Evolutionary conservation across 2,113 vertebrate genomes (phyloP).

Genomic region (Delphinus delphis): DNA sequence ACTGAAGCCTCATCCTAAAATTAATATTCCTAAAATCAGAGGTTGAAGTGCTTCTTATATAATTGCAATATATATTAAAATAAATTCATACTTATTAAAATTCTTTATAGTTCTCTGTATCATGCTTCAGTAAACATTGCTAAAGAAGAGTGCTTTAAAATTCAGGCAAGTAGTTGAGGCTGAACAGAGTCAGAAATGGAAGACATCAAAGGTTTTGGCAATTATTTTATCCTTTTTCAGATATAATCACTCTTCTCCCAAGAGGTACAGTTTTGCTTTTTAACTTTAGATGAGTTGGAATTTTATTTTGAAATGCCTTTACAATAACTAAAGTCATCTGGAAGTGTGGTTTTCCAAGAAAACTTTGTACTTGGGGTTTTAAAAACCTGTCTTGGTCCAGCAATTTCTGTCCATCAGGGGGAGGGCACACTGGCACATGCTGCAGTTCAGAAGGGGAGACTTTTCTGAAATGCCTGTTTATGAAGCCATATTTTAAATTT

Average conservation of each 20-base stretch:
- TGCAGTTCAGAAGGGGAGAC: not conserved
- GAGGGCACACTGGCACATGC: not conserved
- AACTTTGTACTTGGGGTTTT: not conserved
- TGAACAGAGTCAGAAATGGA: not conserved
- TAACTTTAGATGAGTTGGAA: not conserved
- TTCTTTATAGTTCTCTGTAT: not conserved
- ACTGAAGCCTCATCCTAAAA: not conserved
- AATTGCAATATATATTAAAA: slow-evolving; percentile 7
- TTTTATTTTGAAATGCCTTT: slow-evolving; percentile 29
- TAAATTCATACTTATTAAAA: not conserved
- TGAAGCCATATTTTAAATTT: not conserved
- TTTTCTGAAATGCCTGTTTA: not conserved
- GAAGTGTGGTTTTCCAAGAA: not conserved
- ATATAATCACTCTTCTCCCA: not conserved
- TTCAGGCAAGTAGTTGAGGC: not conserved
- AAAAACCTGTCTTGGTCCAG: not conserved
- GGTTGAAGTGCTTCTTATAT: not conserved
- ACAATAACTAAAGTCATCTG: not conserved
- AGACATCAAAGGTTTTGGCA: not conserved
- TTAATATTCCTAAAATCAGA: slow-evolving; percentile 23
- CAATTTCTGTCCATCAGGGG: not conserved
- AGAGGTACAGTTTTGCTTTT: not conserved
- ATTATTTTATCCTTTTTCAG: not conserved
- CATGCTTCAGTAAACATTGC: not conserved
- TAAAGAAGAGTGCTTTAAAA: not conserved